These are phyloP conservation scores for Kryptolebias ocellatus DNA, from an alignment of 2,797 vertebrate genomes.

Conservation along the genomic window DNA sequence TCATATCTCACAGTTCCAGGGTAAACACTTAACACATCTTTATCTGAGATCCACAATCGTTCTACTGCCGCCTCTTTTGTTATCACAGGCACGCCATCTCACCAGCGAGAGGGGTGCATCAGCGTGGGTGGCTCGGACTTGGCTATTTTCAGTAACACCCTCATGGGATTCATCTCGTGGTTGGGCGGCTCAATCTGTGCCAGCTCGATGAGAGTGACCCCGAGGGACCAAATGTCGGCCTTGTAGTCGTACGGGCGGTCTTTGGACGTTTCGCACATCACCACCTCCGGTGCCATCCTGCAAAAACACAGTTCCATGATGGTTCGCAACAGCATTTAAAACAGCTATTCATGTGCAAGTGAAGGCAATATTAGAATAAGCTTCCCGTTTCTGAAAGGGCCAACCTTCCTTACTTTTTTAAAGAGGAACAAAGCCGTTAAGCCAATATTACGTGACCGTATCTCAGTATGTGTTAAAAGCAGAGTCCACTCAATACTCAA, in stretches of 20 bases:
- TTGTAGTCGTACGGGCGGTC: slow-evolving; percentile 98
- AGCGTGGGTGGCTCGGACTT: slow-evolving; percentile 96
- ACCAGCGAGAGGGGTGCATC: slow-evolving; percentile 95
- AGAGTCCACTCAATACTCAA: slow-evolving; percentile 12
- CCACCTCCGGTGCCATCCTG: slow-evolving; percentile 99
- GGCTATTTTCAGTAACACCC: slow-evolving; percentile 97
- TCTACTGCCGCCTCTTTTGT: slow-evolving; percentile 34
- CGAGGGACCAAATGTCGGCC: slow-evolving; percentile 98
- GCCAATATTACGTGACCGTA: neutral
- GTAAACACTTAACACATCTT: slow-evolving; percentile 35
- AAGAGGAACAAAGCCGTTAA: neutral
- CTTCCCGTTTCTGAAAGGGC: neutral
- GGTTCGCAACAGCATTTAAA: slow-evolving; percentile 6
- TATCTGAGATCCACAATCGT: slow-evolving; percentile 39
- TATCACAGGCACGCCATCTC: slow-evolving; percentile 53
- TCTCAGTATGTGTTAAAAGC: slow-evolving; percentile 1
- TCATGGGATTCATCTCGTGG: slow-evolving; percentile 98
- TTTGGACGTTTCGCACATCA: slow-evolving; percentile 99
- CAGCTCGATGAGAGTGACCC: slow-evolving; percentile 97
- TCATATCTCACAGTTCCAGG: slow-evolving; percentile 15
- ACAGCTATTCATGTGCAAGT: neutral
- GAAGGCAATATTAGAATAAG: neutral
- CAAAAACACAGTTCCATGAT: slow-evolving; percentile 8
- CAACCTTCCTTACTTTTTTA: neutral
- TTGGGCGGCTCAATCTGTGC: slow-evolving; percentile 98